Percentiles rank a stretch among this genome's conserved stretches.
Evolutionary conservation across 2,113 vertebrate genomes (phyloP).

Genomic region (Microcebus jonahi): DNA sequence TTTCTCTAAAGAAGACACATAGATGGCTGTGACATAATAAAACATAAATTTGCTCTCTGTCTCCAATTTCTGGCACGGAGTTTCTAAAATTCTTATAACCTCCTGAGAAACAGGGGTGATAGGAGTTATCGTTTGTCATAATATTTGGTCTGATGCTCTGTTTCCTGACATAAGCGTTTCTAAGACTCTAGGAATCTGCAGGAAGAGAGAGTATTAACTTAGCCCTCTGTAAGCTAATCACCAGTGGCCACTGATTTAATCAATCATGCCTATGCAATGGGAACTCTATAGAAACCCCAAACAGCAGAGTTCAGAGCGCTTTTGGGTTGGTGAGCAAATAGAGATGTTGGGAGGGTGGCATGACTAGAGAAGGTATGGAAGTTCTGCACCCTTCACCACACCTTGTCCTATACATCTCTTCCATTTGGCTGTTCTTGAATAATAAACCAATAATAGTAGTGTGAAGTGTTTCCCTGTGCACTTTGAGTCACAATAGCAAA

Average conservation of each 20-base stretch:
- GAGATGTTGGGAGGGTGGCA: not conserved
- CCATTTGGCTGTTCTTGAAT: not conserved
- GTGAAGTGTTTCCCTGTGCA: not conserved
- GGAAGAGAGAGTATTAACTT: not conserved
- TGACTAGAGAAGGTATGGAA: not conserved
- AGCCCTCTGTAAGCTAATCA: not conserved
- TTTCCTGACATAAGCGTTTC: not conserved
- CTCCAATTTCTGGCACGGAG: not conserved
- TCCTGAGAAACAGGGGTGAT: not conserved
- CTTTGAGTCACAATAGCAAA: not conserved
- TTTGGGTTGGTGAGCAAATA: not conserved
- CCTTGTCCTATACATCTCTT: not conserved
- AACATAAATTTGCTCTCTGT: not conserved
- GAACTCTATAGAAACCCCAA: not conserved
- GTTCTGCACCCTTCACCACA: too few species aligned
- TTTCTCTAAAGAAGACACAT: not conserved
- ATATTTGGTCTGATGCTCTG: not conserved
- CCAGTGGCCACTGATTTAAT: not conserved
- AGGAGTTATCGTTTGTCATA: not conserved
- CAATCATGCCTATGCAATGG: not conserved
- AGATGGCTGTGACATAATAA: not conserved
- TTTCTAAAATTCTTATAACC: not conserved
- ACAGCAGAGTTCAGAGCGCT: not conserved
- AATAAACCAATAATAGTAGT: not conserved
- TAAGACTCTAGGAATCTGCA: not conserved